A percentile compares a stretch with the other conserved stretches of the same genome.
These are phyloP conservation scores for Pseudorhombus dupliciocellatus DNA, from an alignment of 2,113 vertebrate genomes.

Conservation along the genomic window DNA sequence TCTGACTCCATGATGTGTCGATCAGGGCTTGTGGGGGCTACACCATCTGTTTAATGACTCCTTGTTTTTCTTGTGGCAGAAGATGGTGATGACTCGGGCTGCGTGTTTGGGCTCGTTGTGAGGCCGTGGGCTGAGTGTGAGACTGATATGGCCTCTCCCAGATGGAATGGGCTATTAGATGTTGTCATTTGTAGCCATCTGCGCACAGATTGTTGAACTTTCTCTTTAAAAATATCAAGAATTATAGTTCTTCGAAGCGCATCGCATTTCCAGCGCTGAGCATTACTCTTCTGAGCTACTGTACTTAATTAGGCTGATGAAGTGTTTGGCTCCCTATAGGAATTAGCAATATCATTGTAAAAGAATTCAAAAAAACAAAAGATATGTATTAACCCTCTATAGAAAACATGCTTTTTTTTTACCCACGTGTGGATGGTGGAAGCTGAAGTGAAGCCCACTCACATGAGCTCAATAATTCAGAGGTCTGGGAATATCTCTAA, in stretches of 20 bases:
- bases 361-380: neutral
- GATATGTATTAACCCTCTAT: neutral
- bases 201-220: neutral
- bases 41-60: neutral
- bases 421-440: neutral
- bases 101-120: neutral
- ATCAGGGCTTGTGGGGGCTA: neutral
- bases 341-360: neutral
- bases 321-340: neutral
- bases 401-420: conserved; percentile 5
- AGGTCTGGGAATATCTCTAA: conserved; percentile 38
- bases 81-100: neutral
- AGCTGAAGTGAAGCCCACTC: conserved; percentile 10
- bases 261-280: neutral
- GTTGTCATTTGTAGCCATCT: neutral
- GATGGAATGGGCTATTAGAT: too few relatives aligned
- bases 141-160: neutral
- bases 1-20: neutral
- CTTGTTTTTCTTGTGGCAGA: neutral
- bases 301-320: neutral
- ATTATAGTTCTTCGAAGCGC: neutral
- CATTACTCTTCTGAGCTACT: neutral
- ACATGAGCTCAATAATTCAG: conserved; percentile 42
- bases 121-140: neutral
- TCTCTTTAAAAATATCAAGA: neutral